Conservation (phyloP, 2,113 vertebrate species). For the Cephalopterus ornatus region DNA sequence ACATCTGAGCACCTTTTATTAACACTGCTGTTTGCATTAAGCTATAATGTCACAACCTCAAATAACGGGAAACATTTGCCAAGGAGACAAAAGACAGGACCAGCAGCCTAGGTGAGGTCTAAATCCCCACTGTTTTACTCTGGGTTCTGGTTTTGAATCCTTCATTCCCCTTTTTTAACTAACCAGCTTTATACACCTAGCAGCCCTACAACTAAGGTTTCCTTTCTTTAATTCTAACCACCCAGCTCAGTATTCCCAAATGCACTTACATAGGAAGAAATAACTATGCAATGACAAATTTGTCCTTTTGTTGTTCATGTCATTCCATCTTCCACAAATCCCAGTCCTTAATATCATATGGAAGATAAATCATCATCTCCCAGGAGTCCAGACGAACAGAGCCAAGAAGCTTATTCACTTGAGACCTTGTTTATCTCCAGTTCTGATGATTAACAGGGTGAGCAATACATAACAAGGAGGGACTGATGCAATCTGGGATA, state of each 20-base stretch:
- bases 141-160: not conserved
- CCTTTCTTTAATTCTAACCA: not conserved
- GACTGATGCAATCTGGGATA: conserved; percentile 15
- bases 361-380: conserved; percentile 27
- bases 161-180: not conserved
- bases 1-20: conserved; percentile 4
- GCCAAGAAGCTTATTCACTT: conserved; percentile 41
- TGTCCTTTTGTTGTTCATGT: not conserved
- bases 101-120: not conserved
- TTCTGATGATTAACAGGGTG: conserved; percentile 29
- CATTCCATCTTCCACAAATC: conserved; percentile 12
- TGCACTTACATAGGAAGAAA: not conserved
- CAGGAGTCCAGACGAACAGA: not conserved
- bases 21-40: not conserved
- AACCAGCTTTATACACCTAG: not conserved
- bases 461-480: not conserved
- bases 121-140: not conserved
- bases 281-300: not conserved
- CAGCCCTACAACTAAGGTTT: not conserved
- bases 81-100: not conserved
- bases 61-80: not conserved
- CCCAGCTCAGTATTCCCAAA: not conserved
- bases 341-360: not conserved
- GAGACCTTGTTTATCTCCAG: conserved; percentile 38
- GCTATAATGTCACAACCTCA: not conserved